These are phyloP conservation scores for Rhinopomastus cyanomelas DNA, from an alignment of 2,113 vertebrate species.

Conservation along the genomic window DNA sequence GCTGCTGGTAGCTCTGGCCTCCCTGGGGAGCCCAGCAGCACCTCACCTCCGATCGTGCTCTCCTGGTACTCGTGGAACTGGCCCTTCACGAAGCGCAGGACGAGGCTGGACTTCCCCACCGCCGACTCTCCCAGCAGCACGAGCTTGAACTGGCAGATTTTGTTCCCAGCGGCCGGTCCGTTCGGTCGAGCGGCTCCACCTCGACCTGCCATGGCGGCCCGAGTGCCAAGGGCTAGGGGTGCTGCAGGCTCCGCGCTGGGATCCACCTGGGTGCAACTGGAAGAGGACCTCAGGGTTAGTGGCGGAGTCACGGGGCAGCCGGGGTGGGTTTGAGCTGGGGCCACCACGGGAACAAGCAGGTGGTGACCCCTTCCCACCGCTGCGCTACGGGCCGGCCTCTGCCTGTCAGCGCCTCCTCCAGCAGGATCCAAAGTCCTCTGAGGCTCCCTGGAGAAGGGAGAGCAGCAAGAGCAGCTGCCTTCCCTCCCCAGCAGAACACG, in stretches of 20 bases:
- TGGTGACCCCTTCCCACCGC: neutral
- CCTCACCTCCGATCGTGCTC: constrained; percentile 97
- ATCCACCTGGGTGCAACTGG: constrained; percentile 71
- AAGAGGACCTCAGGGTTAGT: constrained; percentile 44
- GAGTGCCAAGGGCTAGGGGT: constrained; percentile 45
- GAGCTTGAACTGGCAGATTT: constrained; percentile 98
- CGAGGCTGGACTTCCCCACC: constrained; percentile 96
- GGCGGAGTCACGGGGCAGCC: neutral
- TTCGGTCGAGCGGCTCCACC: constrained; percentile 92
- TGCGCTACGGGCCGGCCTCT: neutral
- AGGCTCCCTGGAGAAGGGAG: neutral
- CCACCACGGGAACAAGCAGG: neutral
- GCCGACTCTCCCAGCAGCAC: constrained; percentile 95
- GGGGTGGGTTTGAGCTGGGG: neutral
- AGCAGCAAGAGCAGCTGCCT: neutral
- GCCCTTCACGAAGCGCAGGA: constrained; percentile 97
- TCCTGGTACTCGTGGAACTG: constrained; percentile 99
- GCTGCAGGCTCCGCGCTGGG: constrained; percentile 28
- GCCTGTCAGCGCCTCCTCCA: neutral
- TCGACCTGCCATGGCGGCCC: constrained; percentile 89
- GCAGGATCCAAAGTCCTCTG: neutral
- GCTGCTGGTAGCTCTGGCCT: neutral
- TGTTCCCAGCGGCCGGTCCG: constrained; percentile 90
- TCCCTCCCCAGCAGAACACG: neutral
- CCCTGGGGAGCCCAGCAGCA: neutral